These are phyloP conservation scores for Drosophila borborema DNA, from an alignment of 2,888 invertebrate species.

Conservation along the genomic window DNA sequence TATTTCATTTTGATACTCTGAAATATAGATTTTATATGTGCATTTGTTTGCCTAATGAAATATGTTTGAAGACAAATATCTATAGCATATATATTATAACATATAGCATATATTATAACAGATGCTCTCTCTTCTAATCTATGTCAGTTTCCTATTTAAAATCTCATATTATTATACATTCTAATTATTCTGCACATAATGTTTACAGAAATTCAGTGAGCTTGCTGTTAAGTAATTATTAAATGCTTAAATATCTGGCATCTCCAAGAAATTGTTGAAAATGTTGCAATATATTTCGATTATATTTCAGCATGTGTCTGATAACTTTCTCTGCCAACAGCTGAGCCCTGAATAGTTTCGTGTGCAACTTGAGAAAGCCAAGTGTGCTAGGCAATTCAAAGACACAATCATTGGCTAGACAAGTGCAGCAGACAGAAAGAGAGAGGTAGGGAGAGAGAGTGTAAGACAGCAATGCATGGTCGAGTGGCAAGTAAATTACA, in stretches of 20 bases:
- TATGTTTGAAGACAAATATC: no score
- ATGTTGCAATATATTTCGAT: slow-evolving; percentile 3
- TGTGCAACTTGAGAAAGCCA: slow-evolving; percentile 10
- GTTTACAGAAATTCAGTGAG: background rate
- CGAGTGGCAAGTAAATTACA: slow-evolving; percentile 59
- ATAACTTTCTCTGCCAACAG: slow-evolving; percentile 1
- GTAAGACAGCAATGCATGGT: background rate
- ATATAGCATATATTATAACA: no score
- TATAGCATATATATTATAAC: no score
- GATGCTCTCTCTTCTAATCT: no score
- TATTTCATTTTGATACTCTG: no score
- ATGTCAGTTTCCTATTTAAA: background rate
- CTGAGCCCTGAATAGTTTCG: slow-evolving; percentile 27
- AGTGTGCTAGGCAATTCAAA: slow-evolving; percentile 2
- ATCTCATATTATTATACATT: background rate
- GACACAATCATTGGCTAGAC: slow-evolving; percentile 10
- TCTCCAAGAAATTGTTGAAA: background rate
- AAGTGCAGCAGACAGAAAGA: slow-evolving; percentile 12
- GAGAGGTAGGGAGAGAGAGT: background rate
- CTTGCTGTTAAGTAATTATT: background rate
- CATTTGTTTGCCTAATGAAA: no score
- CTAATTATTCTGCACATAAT: no score
- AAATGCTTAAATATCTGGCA: background rate
- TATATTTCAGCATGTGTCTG: background rate
- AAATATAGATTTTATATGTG: no score